Base-by-base conservation (phyloP, 1,140 invertebrate species). In the Drosophila bocki region DNA sequence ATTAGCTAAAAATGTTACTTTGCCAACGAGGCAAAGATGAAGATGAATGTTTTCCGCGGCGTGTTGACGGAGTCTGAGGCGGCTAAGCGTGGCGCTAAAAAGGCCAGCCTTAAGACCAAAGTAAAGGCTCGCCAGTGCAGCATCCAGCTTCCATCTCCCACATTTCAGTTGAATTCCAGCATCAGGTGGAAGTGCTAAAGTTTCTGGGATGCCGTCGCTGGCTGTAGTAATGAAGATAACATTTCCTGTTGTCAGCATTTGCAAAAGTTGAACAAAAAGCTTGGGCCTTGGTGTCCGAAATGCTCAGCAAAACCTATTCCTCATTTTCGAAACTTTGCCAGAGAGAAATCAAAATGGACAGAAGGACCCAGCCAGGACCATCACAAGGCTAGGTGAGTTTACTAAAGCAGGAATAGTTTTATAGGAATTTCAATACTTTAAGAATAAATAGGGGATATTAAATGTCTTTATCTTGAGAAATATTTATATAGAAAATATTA, bases 151-250 rank as follows among this genome's bases (percentile, higher is more conserved):
- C 5, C 26, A 29, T 6, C 26, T 17, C 3, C 11, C 12, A 47
- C n/a, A 1, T 3, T 7, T 13, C 13, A 19, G 32, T 41, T 42
- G 57, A 56, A 29, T 22, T 35, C 29, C 26, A 29, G 5, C 78
- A 80, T 81, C 78, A 81, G 78, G 78, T 81, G 77, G 77, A 62
- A 80, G 78, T 75, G 69, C 51, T 53, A 67, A 67, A 68, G 77
- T 60, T 57, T 79, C 51, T 62, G 61, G 54, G 35, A 50, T 29
- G n/a, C n/a, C 19, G 11, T 13, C 11, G 22, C 29, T 54, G 80
- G 80, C 82, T 85, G 82, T 80, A 72, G 80, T 85, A 85, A 85
- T 85, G 82, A 85, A 82, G 82, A 85, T 85, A 85, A 85, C 82
- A 85, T 85, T 85, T 85, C 78, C 77, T 85, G 72, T 85, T 83